Conservation (phyloP, 1,140 invertebrate genomes). For the Periplaneta americana region DNA sequence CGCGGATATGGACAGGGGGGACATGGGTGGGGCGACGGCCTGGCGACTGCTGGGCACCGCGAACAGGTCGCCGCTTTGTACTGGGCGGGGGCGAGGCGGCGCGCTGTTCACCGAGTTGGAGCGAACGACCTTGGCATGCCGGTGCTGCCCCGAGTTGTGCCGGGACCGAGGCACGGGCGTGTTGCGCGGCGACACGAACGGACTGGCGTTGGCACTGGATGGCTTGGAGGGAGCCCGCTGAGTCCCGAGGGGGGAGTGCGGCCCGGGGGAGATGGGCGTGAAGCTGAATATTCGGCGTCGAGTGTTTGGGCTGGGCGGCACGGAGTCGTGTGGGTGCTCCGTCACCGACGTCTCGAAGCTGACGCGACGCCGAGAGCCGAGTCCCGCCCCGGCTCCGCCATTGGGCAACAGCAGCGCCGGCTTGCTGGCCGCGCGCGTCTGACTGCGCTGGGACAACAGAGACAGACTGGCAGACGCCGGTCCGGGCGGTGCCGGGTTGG, state of each 20-base stretch:
- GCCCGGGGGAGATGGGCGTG: slow-evolving; percentile 72
- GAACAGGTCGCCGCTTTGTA: slow-evolving; percentile 29
- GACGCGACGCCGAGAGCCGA: slow-evolving; percentile 43
- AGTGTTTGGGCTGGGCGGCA: slow-evolving; percentile 54
- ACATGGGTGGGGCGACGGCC: slow-evolving; percentile 9
- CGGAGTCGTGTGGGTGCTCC: slow-evolving; percentile 28
- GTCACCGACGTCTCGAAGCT: slow-evolving; percentile 51
- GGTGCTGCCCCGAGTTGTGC: background rate
- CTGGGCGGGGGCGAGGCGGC: background rate
- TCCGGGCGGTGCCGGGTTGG: background rate
- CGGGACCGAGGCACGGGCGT: slow-evolving; percentile 44
- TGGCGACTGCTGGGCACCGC: slow-evolving; percentile 19
- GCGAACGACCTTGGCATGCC: slow-evolving; percentile 1
- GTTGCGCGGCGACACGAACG: slow-evolving; percentile 76
- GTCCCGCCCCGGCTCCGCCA: slow-evolving; percentile 2
- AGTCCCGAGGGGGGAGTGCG: slow-evolving; percentile 48
- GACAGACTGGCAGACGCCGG: slow-evolving; percentile 15
- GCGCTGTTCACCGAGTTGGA: slow-evolving; percentile 12
- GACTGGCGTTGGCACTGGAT: slow-evolving; percentile 55
- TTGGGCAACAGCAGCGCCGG: background rate
- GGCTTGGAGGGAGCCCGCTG: slow-evolving; percentile 20
- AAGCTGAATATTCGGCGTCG: slow-evolving; percentile 76
- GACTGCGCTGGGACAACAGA: slow-evolving; percentile 19
- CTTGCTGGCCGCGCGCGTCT: background rate
- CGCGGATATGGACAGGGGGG: slow-evolving; percentile 19